phyloP scores from a whole-genome alignment of 2,888 invertebrate genomes.

The Aricia artaxerxes region DNA sequence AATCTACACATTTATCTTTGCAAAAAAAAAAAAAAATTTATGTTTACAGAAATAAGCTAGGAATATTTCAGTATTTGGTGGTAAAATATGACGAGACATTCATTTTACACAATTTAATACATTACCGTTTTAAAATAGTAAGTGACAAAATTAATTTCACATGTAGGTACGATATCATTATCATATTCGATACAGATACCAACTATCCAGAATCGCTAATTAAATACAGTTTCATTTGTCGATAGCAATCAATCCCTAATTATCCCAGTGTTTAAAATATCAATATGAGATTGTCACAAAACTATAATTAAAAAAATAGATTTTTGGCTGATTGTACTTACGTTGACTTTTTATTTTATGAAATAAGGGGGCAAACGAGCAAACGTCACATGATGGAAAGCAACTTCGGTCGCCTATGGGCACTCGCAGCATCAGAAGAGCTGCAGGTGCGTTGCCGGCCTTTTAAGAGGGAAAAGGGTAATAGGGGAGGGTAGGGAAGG shows the following conservation, averaged over 20 bases:
- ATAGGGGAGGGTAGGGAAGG: too few species aligned
- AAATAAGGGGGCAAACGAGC: too few species aligned
- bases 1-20: too few species aligned
- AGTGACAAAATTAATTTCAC: slow-evolving; percentile 3
- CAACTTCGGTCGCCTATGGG: too few species aligned
- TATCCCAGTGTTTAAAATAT: not conserved
- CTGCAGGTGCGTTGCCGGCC: too few species aligned
- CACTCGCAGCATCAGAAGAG: too few species aligned
- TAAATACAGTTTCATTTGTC: slow-evolving; percentile 12
- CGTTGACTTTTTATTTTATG: too few species aligned
- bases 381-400: too few species aligned
- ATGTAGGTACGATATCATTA: not conserved
- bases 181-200: not conserved
- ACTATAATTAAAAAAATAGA: not conserved
- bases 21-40: too few species aligned
- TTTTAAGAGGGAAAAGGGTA: too few species aligned
- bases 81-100: not conserved
- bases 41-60: too few species aligned
- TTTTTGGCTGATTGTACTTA: too few species aligned
- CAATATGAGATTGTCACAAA: not conserved
- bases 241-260: not conserved
- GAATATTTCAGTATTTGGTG: not conserved
- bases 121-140: not conserved
- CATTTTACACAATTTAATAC: not conserved
- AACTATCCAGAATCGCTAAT: slow-evolving; percentile 1